Evolutionary conservation across 2,797 vertebrate genomes (phyloP).

Genomic region (Acanthiza pusilla): DNA sequence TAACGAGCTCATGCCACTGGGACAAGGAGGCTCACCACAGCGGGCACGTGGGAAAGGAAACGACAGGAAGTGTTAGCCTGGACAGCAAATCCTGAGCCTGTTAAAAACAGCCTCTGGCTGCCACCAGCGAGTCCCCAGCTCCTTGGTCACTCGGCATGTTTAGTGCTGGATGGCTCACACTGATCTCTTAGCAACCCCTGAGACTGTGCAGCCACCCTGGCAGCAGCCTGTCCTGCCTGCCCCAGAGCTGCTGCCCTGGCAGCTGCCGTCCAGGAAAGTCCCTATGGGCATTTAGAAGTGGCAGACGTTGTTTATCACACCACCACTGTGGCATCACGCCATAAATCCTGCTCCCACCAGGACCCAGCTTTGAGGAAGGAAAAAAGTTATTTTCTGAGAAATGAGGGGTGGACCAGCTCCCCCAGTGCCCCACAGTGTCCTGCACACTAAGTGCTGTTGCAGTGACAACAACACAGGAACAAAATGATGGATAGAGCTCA

Average conservation of each 20-base stretch:
- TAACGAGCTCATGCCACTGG: neutral
- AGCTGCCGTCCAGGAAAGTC: neutral
- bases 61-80: neutral
- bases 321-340: neutral
- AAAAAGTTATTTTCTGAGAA: neutral
- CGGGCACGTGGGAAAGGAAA: neutral
- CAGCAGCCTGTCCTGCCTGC: neutral
- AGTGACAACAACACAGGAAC: neutral
- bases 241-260: neutral
- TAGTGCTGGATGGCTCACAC: neutral
- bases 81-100: neutral
- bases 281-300: neutral
- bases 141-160: neutral
- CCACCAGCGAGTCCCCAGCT: neutral
- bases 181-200: conserved; percentile 6
- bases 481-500: neutral
- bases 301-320: neutral
- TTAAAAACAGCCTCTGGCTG: neutral
- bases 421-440: neutral
- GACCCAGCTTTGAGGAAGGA: neutral
- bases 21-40: neutral
- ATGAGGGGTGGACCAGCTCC: neutral
- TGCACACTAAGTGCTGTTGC: neutral
- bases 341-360: neutral
- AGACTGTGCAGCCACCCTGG: neutral